Percentiles rank a stretch among this genome's conserved stretches.
Evolutionary conservation across 2,888 invertebrate species (phyloP).

Genomic region (Celastrina argiolus): DNA sequence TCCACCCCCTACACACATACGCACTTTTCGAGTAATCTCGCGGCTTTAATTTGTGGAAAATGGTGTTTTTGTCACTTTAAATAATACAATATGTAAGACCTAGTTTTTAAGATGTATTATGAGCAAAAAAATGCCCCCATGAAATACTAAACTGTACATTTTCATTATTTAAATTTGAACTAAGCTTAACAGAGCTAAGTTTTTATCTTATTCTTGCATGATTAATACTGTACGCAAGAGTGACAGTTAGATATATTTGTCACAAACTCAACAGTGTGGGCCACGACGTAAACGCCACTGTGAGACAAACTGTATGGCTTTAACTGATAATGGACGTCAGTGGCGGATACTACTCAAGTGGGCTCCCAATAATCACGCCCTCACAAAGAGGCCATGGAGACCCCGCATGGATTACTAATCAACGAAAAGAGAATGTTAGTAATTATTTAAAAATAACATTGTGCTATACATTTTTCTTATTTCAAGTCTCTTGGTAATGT

Average conservation of each 20-base stretch:
- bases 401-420: too few relatives aligned
- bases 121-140: too few relatives aligned
- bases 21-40: too few relatives aligned
- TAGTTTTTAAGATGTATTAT: too few relatives aligned
- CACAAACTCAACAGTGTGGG: slow-evolving; percentile 4
- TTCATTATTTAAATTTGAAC: neutral
- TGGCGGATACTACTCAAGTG: neutral
- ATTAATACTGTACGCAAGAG: neutral
- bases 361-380: too few relatives aligned
- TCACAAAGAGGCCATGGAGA: too few relatives aligned
- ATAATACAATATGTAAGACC: too few relatives aligned
- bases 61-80: too few relatives aligned
- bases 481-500: neutral
- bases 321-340: slow-evolving; percentile 14
- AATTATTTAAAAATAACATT: slow-evolving; percentile 24
- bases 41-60: too few relatives aligned
- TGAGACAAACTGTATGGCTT: slow-evolving; percentile 8
- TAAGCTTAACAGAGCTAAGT: neutral
- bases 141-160: too few relatives aligned
- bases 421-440: too few relatives aligned
- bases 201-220: neutral
- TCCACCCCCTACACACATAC: too few relatives aligned
- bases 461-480: slow-evolving; percentile 18
- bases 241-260: neutral
- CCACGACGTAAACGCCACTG: neutral